phyloP scores from a whole-genome alignment of 2,888 invertebrate genomes.

The Rhorus exstirpatorius region DNA sequence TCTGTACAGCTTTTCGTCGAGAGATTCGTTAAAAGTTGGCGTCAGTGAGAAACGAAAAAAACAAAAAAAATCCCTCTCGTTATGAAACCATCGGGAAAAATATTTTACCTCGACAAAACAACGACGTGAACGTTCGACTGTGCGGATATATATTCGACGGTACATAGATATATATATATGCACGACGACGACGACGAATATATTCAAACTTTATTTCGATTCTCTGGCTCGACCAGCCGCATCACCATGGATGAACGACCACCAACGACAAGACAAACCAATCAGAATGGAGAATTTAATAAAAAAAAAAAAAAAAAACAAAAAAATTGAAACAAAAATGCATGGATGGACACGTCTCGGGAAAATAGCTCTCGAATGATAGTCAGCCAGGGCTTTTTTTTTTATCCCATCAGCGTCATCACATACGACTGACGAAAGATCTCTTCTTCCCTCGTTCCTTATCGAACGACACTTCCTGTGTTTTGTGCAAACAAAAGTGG shows the following conservation, averaged over 20 bases:
- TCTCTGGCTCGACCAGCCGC: no score
- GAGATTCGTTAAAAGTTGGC: conserved; percentile 70
- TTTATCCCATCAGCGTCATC: no score
- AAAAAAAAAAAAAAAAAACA: neutral
- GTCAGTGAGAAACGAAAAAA: neutral
- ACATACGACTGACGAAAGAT: no score
- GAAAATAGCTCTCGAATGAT: neutral
- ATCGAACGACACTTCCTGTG: neutral
- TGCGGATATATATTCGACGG: conserved; percentile 5
- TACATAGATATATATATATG: neutral
- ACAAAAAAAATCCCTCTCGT: conserved; percentile 16
- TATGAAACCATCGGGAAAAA: conserved; percentile 21
- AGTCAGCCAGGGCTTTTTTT: no score
- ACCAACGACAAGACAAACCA: neutral
- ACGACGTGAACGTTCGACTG: neutral
- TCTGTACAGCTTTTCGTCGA: neutral
- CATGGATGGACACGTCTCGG: neutral
- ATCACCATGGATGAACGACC: neutral
- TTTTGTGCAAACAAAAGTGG: neutral
- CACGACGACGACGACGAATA: neutral
- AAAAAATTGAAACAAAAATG: neutral
- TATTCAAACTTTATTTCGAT: neutral
- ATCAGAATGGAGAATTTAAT: neutral
- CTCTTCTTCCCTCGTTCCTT: no score
- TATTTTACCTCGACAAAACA: neutral